phyloP scores from a whole-genome alignment of 2,113 vertebrate genomes.

The Mixornis gularis region DNA sequence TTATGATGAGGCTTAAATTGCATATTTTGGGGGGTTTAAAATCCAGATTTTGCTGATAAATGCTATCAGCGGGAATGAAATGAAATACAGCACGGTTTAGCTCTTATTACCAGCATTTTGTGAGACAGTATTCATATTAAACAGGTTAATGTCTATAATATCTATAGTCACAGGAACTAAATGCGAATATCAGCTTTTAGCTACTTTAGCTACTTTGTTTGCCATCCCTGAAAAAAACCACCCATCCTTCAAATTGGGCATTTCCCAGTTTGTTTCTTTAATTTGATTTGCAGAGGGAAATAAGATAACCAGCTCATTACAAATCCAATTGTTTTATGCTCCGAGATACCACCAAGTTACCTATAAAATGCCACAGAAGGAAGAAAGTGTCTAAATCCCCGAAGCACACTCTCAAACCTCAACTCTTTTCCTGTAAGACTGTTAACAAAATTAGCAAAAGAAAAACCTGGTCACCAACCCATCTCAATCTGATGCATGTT shows the following conservation, averaged over 20 bases:
- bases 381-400: background rate
- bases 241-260: background rate
- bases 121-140: constrained; percentile 58
- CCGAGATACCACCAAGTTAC: background rate
- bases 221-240: background rate
- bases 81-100: constrained; percentile 87
- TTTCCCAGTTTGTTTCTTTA: constrained; percentile 10
- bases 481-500: background rate
- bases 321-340: background rate
- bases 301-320: background rate
- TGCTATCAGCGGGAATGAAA: constrained; percentile 96
- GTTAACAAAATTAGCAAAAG: background rate
- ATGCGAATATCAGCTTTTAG: constrained; percentile 57
- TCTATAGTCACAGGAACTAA: constrained; percentile 61
- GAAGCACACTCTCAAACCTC: background rate
- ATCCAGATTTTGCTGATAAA: constrained; percentile 98
- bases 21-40: constrained; percentile 87
- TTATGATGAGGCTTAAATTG: constrained; percentile 95
- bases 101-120: constrained; percentile 78
- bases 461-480: background rate
- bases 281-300: constrained; percentile 7
- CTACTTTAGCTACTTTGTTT: constrained; percentile 38
- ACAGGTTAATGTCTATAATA: constrained; percentile 60
- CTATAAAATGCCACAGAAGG: background rate
- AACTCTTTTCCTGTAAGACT: background rate